Evolutionary conservation across 2,888 invertebrate genomes (phyloP).

Genomic region (Ophioninae sp.): DNA sequence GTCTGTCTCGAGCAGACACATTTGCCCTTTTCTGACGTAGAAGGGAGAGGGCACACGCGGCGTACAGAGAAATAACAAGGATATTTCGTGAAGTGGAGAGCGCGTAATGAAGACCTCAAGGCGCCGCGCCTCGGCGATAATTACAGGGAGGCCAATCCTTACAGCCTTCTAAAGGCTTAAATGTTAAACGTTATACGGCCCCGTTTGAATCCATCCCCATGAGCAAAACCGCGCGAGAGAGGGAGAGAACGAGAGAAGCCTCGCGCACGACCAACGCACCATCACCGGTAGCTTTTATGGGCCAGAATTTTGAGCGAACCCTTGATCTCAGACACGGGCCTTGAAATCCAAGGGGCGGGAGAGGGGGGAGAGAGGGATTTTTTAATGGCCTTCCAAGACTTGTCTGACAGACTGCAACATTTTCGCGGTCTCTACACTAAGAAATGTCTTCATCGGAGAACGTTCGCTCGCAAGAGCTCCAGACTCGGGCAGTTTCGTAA

Average conservation of each 20-base stretch:
- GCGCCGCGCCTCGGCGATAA: constrained; percentile 81
- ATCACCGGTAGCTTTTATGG: constrained; percentile 78
- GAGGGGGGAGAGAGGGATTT: constrained; percentile 23
- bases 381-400: constrained; percentile 2
- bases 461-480: neutral
- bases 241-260: constrained; percentile 31
- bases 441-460: constrained; percentile 40
- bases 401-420: constrained; percentile 45
- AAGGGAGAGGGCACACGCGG: constrained; percentile 68
- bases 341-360: constrained; percentile 9
- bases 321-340: constrained; percentile 46
- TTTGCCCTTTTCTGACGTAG: constrained; percentile 37
- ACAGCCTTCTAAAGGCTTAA: constrained; percentile 81
- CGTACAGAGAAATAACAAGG: constrained; percentile 79
- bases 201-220: constrained; percentile 29
- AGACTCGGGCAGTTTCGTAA: neutral
- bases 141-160: constrained; percentile 80
- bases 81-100: constrained; percentile 71
- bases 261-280: constrained; percentile 71
- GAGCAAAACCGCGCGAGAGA: constrained; percentile 13
- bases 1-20: constrained; percentile 19
- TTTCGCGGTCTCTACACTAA: constrained; percentile 30
- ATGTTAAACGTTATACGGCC: constrained; percentile 79
- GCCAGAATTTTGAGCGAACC: constrained; percentile 62
- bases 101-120: constrained; percentile 81